These are phyloP conservation scores for Uloborus diversus DNA, from an alignment of 1,140 invertebrate species.

Conservation along the genomic window DNA sequence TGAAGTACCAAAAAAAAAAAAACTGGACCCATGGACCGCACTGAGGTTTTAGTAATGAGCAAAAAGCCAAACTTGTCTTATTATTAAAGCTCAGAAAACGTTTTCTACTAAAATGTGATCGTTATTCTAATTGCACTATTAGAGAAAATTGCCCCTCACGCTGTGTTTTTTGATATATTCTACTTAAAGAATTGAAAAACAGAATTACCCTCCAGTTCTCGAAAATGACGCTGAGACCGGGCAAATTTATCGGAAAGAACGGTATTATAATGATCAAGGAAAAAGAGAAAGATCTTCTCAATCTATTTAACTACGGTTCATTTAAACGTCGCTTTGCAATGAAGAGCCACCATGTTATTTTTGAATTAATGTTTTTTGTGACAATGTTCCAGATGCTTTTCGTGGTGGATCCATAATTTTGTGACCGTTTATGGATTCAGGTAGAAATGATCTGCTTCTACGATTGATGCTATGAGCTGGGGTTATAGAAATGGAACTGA, in stretches of 20 bases:
- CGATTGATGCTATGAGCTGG: too few species aligned
- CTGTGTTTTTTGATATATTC: background rate
- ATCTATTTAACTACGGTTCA: constrained; percentile 30
- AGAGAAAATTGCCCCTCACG: constrained; percentile 8
- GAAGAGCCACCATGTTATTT: constrained; percentile 17
- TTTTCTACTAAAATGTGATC: constrained; percentile 26
- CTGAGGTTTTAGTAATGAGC: background rate
- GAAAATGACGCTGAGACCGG: too few species aligned
- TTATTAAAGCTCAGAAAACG: constrained; percentile 13
- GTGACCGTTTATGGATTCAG: too few species aligned
- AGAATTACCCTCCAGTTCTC: background rate
- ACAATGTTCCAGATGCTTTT: constrained; percentile 42
- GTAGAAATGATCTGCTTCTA: too few species aligned
- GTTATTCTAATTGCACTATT: constrained; percentile 49
- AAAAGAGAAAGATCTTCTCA: background rate
- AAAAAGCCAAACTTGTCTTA: background rate
- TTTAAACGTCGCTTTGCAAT: constrained; percentile 20
- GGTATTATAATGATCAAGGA: background rate
- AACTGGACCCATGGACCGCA: background rate
- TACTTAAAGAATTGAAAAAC: background rate
- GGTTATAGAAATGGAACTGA: too few species aligned
- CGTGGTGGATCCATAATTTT: too few species aligned
- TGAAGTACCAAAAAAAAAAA: background rate
- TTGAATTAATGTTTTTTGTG: constrained; percentile 30
- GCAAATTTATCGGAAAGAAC: constrained; percentile 22